These are phyloP conservation scores for Myiozetetes cayanensis DNA, from an alignment of 2,113 vertebrate species.

Conservation along the genomic window DNA sequence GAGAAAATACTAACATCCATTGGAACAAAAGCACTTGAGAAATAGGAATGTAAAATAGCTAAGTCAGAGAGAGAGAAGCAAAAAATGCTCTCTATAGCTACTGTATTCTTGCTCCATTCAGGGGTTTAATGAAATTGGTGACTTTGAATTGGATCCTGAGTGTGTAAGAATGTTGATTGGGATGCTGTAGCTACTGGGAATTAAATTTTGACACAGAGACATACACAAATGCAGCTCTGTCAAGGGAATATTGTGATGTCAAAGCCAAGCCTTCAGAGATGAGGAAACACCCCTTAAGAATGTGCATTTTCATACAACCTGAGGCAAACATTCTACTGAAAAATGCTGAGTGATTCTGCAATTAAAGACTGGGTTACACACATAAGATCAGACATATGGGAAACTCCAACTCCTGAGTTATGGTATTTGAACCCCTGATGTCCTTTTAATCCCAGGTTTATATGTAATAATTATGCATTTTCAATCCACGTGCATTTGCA, in stretches of 20 bases:
- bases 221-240: no score
- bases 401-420: neutral
- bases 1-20: neutral
- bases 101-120: neutral
- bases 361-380: neutral
- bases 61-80: neutral
- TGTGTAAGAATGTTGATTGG: no score
- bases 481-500: neutral
- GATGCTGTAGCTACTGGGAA: no score
- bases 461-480: neutral
- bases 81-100: neutral
- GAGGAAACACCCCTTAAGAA: no score
- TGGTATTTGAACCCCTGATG: neutral
- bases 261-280: no score
- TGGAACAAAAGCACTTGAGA: neutral
- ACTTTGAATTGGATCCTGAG: neutral
- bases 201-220: no score
- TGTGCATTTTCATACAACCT: no score
- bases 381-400: neutral
- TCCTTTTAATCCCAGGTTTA: neutral
- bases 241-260: no score
- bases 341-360: neutral
- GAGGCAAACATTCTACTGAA: neutral
- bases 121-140: neutral
- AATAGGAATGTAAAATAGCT: neutral